Evolutionary conservation across 2,113 vertebrate genomes (phyloP).

Genomic region (Gracilinanus agilis): DNA sequence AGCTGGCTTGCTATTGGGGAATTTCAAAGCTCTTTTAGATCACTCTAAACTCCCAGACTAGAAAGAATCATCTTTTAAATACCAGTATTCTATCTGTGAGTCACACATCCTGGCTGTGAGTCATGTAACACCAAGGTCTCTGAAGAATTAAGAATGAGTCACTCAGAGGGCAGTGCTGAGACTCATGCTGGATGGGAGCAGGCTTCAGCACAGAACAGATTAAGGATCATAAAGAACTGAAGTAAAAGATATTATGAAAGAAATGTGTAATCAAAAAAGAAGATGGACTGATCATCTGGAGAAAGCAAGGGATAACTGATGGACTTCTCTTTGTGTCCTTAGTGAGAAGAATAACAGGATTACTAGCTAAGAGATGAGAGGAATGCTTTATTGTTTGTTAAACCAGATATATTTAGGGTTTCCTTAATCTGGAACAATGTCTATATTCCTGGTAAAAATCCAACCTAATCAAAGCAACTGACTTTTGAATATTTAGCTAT

Average conservation of each 20-base stretch:
- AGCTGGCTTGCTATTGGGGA: background rate
- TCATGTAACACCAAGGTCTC: background rate
- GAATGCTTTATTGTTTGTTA: background rate
- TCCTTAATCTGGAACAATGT: too few species aligned
- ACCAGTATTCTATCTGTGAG: constrained; percentile 1
- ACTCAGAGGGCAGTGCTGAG: background rate
- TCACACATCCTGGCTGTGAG: background rate
- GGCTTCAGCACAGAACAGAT: background rate
- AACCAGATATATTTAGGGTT: too few species aligned
- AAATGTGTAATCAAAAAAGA: background rate
- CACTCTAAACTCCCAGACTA: background rate
- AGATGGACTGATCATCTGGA: background rate
- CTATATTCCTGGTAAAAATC: too few species aligned
- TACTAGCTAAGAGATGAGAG: background rate
- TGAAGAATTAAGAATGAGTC: constrained; percentile 2
- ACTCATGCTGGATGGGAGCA: background rate
- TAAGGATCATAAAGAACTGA: background rate
- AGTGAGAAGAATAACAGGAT: background rate
- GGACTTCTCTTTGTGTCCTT: background rate
- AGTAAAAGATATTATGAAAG: background rate
- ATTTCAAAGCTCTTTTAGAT: background rate
- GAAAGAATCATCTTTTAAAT: background rate
- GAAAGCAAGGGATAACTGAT: background rate
- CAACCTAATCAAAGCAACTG: too few species aligned
- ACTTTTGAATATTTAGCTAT: too few species aligned